These are phyloP conservation scores for Xestoiulus laeticollis DNA, from an alignment of 2,888 invertebrate species.

Conservation along the genomic window DNA sequence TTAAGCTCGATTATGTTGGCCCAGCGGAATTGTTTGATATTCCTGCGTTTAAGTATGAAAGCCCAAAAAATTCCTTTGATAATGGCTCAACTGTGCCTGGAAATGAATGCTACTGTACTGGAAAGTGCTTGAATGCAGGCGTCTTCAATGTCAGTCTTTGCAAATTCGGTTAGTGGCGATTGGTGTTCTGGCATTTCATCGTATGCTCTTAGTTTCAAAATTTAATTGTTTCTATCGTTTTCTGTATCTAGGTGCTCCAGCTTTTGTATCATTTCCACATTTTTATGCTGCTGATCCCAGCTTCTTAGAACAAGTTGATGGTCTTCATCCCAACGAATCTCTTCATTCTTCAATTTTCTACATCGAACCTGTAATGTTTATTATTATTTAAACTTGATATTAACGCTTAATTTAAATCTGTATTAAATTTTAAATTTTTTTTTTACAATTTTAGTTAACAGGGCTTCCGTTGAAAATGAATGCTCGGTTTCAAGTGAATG, in stretches of 20 bases:
- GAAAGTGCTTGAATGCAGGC: conserved; percentile 54
- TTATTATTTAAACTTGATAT: too few species aligned
- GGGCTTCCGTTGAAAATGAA: conserved; percentile 46
- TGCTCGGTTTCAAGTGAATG: conserved; percentile 49
- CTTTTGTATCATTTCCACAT: conserved; percentile 50
- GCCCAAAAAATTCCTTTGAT: conserved; percentile 4
- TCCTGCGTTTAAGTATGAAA: conserved; percentile 44
- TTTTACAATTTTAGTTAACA: conserved; percentile 34
- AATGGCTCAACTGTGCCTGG: conserved; percentile 51
- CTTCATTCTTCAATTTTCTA: conserved; percentile 38
- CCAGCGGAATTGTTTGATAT: conserved; percentile 45
- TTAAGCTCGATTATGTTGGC: neutral
- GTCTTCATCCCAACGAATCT: conserved; percentile 23
- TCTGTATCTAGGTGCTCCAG: conserved; percentile 42
- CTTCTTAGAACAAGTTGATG: conserved; percentile 36
- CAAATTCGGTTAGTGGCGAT: conserved; percentile 50
- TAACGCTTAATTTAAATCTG: too few species aligned
- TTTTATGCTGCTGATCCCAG: conserved; percentile 50
- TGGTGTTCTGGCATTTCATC: neutral
- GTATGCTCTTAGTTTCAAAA: neutral
- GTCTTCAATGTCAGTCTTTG: conserved; percentile 53
- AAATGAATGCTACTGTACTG: conserved; percentile 54
- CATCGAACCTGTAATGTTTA: conserved; percentile 52
- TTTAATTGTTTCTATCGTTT: neutral
- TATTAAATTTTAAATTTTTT: neutral